These are phyloP conservation scores for Scaptomyza polygonia DNA, from an alignment of 2,888 invertebrate species.

Conservation along the genomic window DNA sequence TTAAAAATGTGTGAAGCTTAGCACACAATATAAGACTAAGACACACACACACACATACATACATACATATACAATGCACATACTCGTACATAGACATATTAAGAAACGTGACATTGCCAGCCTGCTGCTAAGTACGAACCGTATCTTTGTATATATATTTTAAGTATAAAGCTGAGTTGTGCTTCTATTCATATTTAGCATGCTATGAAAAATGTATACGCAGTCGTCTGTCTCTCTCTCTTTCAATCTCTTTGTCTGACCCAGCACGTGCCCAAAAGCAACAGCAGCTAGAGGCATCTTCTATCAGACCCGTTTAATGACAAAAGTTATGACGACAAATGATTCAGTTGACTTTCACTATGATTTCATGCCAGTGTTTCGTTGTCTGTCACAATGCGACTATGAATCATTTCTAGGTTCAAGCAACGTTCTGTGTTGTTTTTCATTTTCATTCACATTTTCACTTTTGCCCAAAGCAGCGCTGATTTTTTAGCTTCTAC, in stretches of 20 bases:
- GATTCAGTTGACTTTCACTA: conserved; percentile 75
- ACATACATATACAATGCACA: conserved; percentile 11
- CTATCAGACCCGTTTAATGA: conserved; percentile 54
- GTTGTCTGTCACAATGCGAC: conserved; percentile 54
- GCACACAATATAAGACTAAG: conserved; percentile 23
- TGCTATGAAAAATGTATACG: conserved; percentile 75
- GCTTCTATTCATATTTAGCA: conserved; percentile 60
- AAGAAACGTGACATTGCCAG: conserved; percentile 68
- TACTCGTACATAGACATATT: conserved; percentile 54
- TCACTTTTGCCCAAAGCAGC: conserved; percentile 42
- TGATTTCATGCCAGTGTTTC: conserved; percentile 48
- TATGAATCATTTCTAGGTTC: conserved; percentile 64
- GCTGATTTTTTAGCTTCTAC: conserved; percentile 36
- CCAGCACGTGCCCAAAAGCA: conserved; percentile 57
- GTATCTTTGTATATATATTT: neutral
- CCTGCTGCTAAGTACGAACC: conserved; percentile 33
- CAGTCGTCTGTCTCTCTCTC: conserved; percentile 25
- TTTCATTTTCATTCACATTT: conserved; percentile 27
- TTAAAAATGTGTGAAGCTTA: conserved; percentile 67
- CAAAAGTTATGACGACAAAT: conserved; percentile 78
- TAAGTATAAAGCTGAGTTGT: conserved; percentile 4
- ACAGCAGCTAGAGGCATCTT: conserved; percentile 10
- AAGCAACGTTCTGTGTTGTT: conserved; percentile 29
- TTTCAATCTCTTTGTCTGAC: conserved; percentile 54
- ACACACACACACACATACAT: conserved; percentile 13